phyloP scores from a whole-genome alignment of 2,797 vertebrate genomes.

The Schizopygopsis pylzovi region DNA sequence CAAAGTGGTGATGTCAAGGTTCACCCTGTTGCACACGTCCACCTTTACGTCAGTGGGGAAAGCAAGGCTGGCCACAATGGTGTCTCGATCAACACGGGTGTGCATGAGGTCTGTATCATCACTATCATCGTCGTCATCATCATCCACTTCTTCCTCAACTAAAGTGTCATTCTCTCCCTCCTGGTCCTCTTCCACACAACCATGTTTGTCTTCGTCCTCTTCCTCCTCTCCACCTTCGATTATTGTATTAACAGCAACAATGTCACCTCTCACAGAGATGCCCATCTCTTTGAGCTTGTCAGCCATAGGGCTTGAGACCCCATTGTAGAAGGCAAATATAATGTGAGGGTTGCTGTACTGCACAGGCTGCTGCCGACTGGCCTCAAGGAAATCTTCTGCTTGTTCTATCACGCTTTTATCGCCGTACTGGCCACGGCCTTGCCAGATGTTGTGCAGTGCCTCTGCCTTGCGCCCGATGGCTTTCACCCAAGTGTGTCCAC shows the following conservation, averaged over 20 bases:
- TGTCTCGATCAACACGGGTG: constrained; percentile 83
- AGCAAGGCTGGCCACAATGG: constrained; percentile 82
- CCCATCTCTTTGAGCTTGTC: constrained; percentile 89
- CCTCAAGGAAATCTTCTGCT: constrained; percentile 89
- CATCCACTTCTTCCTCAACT: constrained; percentile 43
- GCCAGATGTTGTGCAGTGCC: constrained; percentile 95
- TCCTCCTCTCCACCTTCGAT: constrained; percentile 59
- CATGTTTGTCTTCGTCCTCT: constrained; percentile 54
- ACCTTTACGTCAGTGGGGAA: constrained; percentile 87
- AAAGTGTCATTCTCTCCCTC: constrained; percentile 28
- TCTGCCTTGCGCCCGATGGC: constrained; percentile 94
- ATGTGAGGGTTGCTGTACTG: constrained; percentile 90
- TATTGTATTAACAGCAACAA: constrained; percentile 85
- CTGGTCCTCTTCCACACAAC: constrained; percentile 62
- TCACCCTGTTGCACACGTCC: constrained; percentile 84
- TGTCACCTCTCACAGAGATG: constrained; percentile 89
- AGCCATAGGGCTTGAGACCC: constrained; percentile 91
- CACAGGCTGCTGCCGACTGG: constrained; percentile 89
- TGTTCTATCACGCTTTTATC: constrained; percentile 91
- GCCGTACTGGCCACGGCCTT: constrained; percentile 94
- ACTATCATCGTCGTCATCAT: constrained; percentile 5
- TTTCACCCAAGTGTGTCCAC: constrained; percentile 95
- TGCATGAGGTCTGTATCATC: constrained; percentile 59
- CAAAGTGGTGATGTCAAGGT: constrained; percentile 95
- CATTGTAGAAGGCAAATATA: constrained; percentile 95